Evolutionary conservation across 2,113 vertebrate species (phyloP).

Genomic region (Passer montanus): DNA sequence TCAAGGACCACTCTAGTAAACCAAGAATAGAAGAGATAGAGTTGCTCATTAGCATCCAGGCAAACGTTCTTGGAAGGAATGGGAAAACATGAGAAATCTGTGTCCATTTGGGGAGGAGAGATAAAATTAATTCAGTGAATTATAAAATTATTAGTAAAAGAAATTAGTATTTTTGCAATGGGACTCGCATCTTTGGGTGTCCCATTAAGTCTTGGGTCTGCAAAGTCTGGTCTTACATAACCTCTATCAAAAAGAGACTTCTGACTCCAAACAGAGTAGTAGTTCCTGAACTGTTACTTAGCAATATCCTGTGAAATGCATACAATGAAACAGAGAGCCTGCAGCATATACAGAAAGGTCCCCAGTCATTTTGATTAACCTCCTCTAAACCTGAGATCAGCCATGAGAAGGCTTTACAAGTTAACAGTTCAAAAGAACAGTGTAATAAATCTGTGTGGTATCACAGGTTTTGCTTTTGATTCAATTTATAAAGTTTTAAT

Average conservation of each 20-base stretch:
- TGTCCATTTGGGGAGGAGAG: neutral
- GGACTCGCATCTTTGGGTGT: neutral
- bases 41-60: neutral
- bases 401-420: neutral
- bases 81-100: neutral
- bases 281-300: neutral
- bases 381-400: neutral
- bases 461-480: neutral
- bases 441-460: neutral
- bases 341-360: neutral
- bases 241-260: neutral
- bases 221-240: neutral
- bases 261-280: neutral
- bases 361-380: neutral
- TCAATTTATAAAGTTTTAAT: neutral
- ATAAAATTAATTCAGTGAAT: neutral
- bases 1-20: neutral
- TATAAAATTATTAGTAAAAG: neutral
- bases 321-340: neutral
- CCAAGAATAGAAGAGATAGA: neutral
- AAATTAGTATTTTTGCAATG: neutral
- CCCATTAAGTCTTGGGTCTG: neutral
- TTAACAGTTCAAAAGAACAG: neutral
- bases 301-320: neutral
- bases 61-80: neutral